A percentile compares a stretch with the other conserved stretches of the same genome.
Conservation (phyloP, 1,140 invertebrate species). For the Anoplophora glabripennis region DNA sequence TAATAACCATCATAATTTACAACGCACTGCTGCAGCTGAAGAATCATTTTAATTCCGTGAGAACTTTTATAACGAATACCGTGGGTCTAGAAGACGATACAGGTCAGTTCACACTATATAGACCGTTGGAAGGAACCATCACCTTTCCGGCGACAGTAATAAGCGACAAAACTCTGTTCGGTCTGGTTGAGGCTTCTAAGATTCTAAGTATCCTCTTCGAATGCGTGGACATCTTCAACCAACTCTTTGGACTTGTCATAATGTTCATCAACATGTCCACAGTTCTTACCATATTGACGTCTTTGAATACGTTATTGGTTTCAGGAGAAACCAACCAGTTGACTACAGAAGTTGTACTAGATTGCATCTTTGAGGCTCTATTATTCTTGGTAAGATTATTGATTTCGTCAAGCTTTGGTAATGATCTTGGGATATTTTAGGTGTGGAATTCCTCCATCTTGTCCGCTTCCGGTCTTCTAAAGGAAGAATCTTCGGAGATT, state of each 20-base stretch:
- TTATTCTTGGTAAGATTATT: slow-evolving; percentile 10
- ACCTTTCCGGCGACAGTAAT: not conserved
- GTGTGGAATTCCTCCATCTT: slow-evolving; percentile 8
- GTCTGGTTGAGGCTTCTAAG: slow-evolving; percentile 7
- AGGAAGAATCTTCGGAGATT: slow-evolving; percentile 5
- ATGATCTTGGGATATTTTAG: slow-evolving; percentile 4
- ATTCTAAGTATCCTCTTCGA: slow-evolving; percentile 11
- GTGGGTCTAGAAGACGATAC: not conserved
- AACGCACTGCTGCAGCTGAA: slow-evolving; percentile 1
- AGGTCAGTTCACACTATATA: not conserved
- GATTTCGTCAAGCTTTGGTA: too few species aligned
- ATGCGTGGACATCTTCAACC: slow-evolving; percentile 16
- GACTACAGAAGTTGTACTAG: slow-evolving; percentile 1
- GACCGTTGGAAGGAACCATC: not conserved
- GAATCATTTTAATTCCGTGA: not conserved
- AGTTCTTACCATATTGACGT: slow-evolving; percentile 8
- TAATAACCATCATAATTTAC: slow-evolving; percentile 5
- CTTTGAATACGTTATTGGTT: slow-evolving; percentile 16
- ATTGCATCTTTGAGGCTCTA: slow-evolving; percentile 1
- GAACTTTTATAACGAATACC: not conserved
- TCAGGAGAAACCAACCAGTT: slow-evolving; percentile 1
- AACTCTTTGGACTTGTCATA: slow-evolving; percentile 16
- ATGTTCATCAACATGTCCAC: slow-evolving; percentile 9
- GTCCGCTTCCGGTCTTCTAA: slow-evolving; percentile 8
- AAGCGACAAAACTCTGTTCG: slow-evolving; percentile 1